Percentiles rank a stretch among this genome's conserved stretches.
phyloP scores from a whole-genome alignment of 2,113 vertebrate species.

The Datnioides undecimradiatus region DNA sequence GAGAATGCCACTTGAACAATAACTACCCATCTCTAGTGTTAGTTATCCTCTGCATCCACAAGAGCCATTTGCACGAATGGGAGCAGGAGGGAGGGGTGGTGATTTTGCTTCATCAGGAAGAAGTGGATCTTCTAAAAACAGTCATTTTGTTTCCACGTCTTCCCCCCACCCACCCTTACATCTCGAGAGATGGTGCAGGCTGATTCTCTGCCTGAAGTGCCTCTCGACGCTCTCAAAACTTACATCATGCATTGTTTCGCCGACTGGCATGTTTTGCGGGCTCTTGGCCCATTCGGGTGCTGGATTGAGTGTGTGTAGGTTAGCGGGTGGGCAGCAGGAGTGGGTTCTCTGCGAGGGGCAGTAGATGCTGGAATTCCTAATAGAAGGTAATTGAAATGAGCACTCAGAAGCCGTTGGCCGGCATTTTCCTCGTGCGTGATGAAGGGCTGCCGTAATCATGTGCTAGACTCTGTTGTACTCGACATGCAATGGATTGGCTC shows the following conservation, averaged over 20 bases:
- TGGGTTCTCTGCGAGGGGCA: conserved; percentile 65
- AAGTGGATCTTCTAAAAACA: conserved; percentile 81
- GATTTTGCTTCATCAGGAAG: conserved; percentile 74
- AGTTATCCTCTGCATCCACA: conserved; percentile 62
- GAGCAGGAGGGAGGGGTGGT: neutral
- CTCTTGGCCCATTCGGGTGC: conserved; percentile 65
- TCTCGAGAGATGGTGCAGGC: conserved; percentile 58
- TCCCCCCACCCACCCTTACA: conserved; percentile 34
- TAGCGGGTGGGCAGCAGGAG: conserved; percentile 76
- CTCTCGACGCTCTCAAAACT: conserved; percentile 74
- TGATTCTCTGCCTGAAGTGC: conserved; percentile 64
- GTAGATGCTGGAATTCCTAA: conserved; percentile 75
- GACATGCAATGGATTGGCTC: conserved; percentile 3
- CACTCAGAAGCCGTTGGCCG: conserved; percentile 63
- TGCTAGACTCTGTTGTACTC: conserved; percentile 62
- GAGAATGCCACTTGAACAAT: conserved; percentile 69
- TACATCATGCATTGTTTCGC: conserved; percentile 73
- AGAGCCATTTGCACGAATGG: conserved; percentile 57
- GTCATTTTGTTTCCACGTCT: conserved; percentile 63
- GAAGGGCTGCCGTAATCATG: conserved; percentile 66
- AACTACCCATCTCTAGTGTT: conserved; percentile 66
- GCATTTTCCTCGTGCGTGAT: conserved; percentile 38
- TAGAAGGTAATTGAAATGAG: conserved; percentile 80
- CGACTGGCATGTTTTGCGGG: conserved; percentile 49
- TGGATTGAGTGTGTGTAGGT: conserved; percentile 74